Base-by-base conservation (phyloP, 1,140 invertebrate species). In the Drosophila murphyi region DNA sequence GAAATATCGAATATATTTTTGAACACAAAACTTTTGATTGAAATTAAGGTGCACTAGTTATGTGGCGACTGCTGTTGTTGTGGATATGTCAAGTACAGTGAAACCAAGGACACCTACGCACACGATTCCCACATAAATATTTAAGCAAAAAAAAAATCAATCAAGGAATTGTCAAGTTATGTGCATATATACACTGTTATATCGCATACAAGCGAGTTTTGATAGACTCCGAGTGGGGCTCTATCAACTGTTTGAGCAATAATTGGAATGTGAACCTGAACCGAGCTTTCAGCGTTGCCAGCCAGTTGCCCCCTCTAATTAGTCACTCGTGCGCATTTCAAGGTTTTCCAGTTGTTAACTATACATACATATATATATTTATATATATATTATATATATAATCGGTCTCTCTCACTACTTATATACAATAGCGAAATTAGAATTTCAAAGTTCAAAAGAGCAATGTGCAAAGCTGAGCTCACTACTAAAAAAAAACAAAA, bases 271-370 rank as follows among this genome's bases (percentile, higher is more conserved):
- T 71, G 69, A 52, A 59, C 60, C 69, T 56, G n/a, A 65, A 56
- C 20, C 34, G 51, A 70, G 34, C 50, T 47, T 32, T 47, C 52
- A 65, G 41, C 43, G 50, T 32, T 67, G 68, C 28, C 48, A 37
- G 37, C 5, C 20, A 64, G 10, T 43, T 35, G 45, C 8, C 28
- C 48, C n/a, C 37, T 70, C 80, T 75, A 88, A 88, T 88, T 88
- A 90, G 80, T 69, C 80, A 82, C 79, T 71, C 69, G 85, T 90
- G 85, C 72, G 62, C 60, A 70, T 80, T 77, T 80, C 78, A 80
- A 80, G 78, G 78, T 80, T 80, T 77, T 80, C 70, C 69, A 80
- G 60, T 80, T 68, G 68, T 62, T 70, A 54, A 70, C 51, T 69
- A 57, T 67, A 61, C 39, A 50, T 12, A 39, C 1, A 8, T n/a